Evolutionary conservation across 1,140 invertebrate species (phyloP).

Genomic region (Cyclargus thomasi): DNA sequence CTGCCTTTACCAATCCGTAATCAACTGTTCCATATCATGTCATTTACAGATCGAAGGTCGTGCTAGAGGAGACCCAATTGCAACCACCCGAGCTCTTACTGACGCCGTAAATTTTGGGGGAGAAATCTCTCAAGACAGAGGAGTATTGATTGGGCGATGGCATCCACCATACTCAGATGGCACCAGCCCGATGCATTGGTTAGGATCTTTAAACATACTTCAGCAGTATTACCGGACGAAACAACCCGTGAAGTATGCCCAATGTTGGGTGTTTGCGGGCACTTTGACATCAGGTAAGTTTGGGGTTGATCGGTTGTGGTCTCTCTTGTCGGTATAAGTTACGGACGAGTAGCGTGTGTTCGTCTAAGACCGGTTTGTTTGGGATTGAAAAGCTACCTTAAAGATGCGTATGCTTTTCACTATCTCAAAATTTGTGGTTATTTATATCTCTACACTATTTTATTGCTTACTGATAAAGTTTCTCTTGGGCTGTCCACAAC

Average conservation of each 20-base stretch:
- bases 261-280: slow-evolving; percentile 4
- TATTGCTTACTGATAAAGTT: too few species aligned
- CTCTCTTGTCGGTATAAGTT: too few species aligned
- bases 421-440: too few species aligned
- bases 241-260: neutral
- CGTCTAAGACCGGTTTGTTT: too few species aligned
- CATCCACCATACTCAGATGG: neutral
- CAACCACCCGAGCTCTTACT: neutral
- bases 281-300: neutral
- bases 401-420: too few species aligned
- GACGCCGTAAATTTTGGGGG: neutral
- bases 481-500: too few species aligned
- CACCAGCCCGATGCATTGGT: neutral
- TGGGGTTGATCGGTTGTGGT: neutral
- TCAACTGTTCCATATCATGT: neutral
- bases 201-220: neutral
- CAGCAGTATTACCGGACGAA: neutral
- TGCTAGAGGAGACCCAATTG: neutral
- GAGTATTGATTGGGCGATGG: neutral
- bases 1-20: too few species aligned
- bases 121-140: neutral
- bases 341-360: too few species aligned
- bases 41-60: neutral
- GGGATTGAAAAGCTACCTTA: too few species aligned
- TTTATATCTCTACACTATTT: too few species aligned